Percentiles rank a stretch among this genome's conserved stretches.
Evolutionary conservation across 1,140 invertebrate genomes (phyloP).

Genomic region (Nixonia krombeini): DNA sequence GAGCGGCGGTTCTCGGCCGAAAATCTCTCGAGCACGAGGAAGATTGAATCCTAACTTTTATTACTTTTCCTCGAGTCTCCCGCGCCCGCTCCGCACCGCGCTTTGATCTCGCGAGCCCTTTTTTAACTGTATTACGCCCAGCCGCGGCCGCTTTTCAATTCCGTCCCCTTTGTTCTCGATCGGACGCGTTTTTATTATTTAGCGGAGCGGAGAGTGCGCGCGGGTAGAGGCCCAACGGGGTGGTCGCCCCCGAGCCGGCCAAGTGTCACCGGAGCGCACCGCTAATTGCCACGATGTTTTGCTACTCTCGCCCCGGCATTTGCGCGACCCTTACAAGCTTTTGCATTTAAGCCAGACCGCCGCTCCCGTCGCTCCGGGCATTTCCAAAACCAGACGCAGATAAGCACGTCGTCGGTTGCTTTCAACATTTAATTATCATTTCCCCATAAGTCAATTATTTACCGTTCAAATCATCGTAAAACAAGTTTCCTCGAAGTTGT

Average conservation of each 20-base stretch:
- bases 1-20: slow-evolving; percentile 9
- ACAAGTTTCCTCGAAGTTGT: too few relatives aligned
- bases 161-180: slow-evolving; percentile 40
- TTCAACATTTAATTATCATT: too few relatives aligned
- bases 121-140: slow-evolving; percentile 43
- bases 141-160: slow-evolving; percentile 58
- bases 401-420: not conserved
- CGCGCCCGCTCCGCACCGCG: slow-evolving; percentile 18
- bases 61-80: slow-evolving; percentile 54
- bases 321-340: slow-evolving; percentile 66
- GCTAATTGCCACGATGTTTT: slow-evolving; percentile 68
- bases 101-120: slow-evolving; percentile 41
- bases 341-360: slow-evolving; percentile 66
- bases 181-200: slow-evolving; percentile 35
- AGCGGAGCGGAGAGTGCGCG: slow-evolving; percentile 4
- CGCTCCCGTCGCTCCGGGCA: not conserved
- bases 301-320: slow-evolving; percentile 57
- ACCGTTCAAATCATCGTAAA: too few relatives aligned
- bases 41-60: slow-evolving; percentile 59
- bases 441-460: too few relatives aligned
- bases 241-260: slow-evolving; percentile 45
- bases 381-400: not conserved
- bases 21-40: slow-evolving; percentile 41
- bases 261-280: slow-evolving; percentile 63
- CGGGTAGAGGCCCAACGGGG: not conserved